Evolutionary conservation across 2,113 vertebrate species (phyloP).

Genomic region (Piaya cayana): DNA sequence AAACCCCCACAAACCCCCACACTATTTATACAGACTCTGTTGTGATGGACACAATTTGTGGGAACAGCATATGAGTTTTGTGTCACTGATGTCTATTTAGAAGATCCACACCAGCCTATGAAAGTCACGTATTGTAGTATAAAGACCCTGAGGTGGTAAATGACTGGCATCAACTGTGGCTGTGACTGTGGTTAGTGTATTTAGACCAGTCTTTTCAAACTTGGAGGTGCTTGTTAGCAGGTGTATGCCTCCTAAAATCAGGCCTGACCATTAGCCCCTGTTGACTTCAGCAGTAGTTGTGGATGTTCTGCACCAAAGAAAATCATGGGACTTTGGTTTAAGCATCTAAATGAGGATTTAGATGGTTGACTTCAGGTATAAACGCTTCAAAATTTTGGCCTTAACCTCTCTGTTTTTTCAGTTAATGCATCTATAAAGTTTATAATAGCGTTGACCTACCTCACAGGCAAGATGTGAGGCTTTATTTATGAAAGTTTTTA

Average conservation of each 20-base stretch:
- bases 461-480: constrained; percentile 63
- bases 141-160: constrained; percentile 37
- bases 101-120: constrained; percentile 15
- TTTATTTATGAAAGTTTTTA: constrained; percentile 62
- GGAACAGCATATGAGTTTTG: neutral
- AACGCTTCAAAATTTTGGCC: constrained; percentile 53
- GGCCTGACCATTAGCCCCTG: constrained; percentile 17
- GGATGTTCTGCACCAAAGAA: constrained; percentile 65
- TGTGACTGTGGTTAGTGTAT: neutral
- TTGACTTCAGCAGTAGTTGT: constrained; percentile 51
- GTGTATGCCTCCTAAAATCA: constrained; percentile 25
- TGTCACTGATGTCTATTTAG: neutral
- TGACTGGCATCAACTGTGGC: constrained; percentile 9
- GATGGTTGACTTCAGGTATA: constrained; percentile 65
- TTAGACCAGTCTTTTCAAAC: constrained; percentile 1
- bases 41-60: constrained; percentile 67
- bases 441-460: constrained; percentile 54
- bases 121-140: neutral
- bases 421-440: constrained; percentile 59
- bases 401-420: constrained; percentile 59
- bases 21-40: constrained; percentile 77
- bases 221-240: neutral
- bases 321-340: constrained; percentile 52
- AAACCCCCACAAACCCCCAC: neutral
- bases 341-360: constrained; percentile 58